phyloP scores from a whole-genome alignment of 2,888 invertebrate genomes.

The Emmelina monodactyla region DNA sequence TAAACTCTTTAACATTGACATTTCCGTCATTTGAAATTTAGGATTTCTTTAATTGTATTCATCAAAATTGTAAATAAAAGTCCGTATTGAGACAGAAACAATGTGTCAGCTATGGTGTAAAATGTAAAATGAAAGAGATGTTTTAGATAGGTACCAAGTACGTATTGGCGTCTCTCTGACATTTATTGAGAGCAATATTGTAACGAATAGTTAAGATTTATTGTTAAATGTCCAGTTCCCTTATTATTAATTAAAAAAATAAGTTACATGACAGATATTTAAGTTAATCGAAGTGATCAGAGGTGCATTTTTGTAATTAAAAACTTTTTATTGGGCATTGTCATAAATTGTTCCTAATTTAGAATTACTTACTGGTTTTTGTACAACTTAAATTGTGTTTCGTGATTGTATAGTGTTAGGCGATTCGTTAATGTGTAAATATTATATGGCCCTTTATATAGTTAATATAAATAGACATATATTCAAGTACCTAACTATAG shows the following conservation, averaged over 20 bases:
- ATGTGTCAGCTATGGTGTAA: no score
- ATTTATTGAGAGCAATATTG: conserved; percentile 9
- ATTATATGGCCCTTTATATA: no score
- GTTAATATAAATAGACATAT: no score
- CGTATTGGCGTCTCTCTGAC: conserved; percentile 10
- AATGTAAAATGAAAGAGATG: no score
- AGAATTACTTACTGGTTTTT: conserved; percentile 1
- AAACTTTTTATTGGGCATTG: conserved; percentile 8
- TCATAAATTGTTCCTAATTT: conserved; percentile 35
- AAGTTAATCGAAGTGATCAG: conserved; percentile 7
- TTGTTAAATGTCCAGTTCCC: conserved; percentile 11
- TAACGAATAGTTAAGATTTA: conserved; percentile 10
- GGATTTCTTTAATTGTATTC: no score
- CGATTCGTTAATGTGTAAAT: conserved; percentile 6
- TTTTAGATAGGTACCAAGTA: no score
- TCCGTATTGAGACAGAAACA: no score
- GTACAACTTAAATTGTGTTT: neutral
- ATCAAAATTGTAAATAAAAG: no score
- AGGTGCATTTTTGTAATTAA: conserved; percentile 13
- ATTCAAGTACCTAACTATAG: no score
- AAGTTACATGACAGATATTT: conserved; percentile 18
- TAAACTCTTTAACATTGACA: no score
- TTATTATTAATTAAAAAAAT: conserved; percentile 13
- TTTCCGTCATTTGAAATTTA: no score
- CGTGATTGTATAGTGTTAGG: neutral